Base-by-base conservation (phyloP, 2,888 invertebrate species). In the Ormyrus labotus region DNA sequence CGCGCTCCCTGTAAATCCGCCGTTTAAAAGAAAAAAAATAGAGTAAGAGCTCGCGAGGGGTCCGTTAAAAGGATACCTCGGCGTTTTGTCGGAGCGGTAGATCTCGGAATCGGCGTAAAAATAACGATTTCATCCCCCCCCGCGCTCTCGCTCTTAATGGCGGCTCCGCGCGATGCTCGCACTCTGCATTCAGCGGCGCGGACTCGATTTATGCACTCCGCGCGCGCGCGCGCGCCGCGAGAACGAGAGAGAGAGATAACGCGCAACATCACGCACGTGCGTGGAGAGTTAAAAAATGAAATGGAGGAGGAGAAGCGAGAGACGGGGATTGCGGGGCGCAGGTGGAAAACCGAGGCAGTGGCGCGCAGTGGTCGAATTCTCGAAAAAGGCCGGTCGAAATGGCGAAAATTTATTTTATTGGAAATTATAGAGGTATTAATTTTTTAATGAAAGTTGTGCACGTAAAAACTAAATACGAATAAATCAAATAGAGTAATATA, bases 141-240 rank as follows among this genome's bases (percentile, higher is more conserved):
- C 34, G 13, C 13, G 13, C 47, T 7, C 68, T 5, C 19, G n/a
- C 55, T 48, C 58, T 70, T 70, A 70, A 70, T 48, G 69, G 48
- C 34, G 8, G 34, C 6, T 58, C 58, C 64, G 6, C 47, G 6
- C 47, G 19, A 2, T 1, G 1, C 19, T 19, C 19, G 19, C 19
- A 2, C 10, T 58, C 60, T 53, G 55, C 45, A 73, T 55, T 73
- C 64, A 64, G 13, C 48, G 45, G 19, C 13, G 55, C 48, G 47
- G 45, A 72, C 55, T 69, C 55, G 34, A 76, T 76, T 76, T 61
- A 69, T 76, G 76, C 76, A 69, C 60, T 55, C 51, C 34, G n/a
- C 58, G 51, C 74, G 58, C 61, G n/a, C n/a, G n/a, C n/a, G 50
- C 8, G 51, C 34, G 11, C 61, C 13, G 13, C 9, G 6, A 72